Base-by-base conservation (phyloP, 2,113 vertebrate genomes). In the Rhadina sibilatrix region DNA sequence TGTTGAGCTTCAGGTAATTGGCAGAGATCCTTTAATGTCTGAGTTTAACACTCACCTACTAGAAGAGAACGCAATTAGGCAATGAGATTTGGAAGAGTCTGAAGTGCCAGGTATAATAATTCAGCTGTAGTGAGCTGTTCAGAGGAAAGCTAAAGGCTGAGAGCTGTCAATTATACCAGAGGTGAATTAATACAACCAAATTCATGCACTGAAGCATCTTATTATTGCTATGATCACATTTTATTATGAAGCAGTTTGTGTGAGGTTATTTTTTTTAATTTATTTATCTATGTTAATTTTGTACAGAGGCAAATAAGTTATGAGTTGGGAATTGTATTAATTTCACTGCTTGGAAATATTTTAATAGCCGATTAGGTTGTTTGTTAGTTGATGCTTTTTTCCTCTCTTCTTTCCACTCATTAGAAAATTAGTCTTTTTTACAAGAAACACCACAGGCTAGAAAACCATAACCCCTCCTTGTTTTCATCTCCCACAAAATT, bases 281-380 rank as follows among this genome's bases (percentile, higher is more conserved):
- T 97, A 98, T 97, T 98, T 98, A 98, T 97, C 97, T 98, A 96
- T 98, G 97, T 96, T 98, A 98, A 98, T 98, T 97, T 96, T 95
- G 95, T 96, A 88, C 53, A 71, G 96, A 97, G 91, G 94, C 89
- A 93, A 97, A 95, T 95, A 96, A 97, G 96, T 97, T 98, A 97
- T 96, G 96, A 97, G 95, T 47, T 97, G 97, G 95, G 97, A 97
- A 97, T 97, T 97, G 89, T 97, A 97, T 97, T 97, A 96, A 98
- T 97, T 98, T 97, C 88, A 93, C 57, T 38, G 64, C 94, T 94
- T 97, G 94, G 74, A 97, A 98, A 97, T 91, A 91, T 94, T 95
- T 96, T 40, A 89, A 96, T 60, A 76, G 83, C 66, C 75, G 50
- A 92, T 91, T 96, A 96, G 89, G 68, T 70, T 23, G 40, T 93